Evolutionary conservation across 1,140 invertebrate species (phyloP).

Genomic region (Anagrus nilaparvatae): DNA sequence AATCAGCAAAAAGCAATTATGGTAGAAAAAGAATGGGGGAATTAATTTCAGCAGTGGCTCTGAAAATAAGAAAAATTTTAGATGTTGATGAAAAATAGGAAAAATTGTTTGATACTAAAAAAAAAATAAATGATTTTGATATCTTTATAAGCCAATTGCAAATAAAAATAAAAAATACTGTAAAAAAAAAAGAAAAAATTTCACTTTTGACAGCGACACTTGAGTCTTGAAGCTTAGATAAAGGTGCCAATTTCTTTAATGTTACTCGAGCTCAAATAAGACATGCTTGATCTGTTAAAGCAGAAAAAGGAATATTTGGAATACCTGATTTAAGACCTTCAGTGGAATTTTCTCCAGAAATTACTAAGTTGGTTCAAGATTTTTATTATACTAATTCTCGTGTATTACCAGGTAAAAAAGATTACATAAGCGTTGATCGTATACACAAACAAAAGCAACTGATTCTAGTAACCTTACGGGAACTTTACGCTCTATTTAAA

Average conservation of each 20-base stretch:
- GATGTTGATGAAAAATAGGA: background rate
- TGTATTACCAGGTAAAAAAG: background rate
- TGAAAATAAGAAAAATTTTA: background rate
- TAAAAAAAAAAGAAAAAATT: background rate
- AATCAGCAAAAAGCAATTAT: background rate
- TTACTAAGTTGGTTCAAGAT: background rate
- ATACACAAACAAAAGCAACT: background rate
- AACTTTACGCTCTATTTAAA: background rate
- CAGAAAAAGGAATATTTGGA: background rate
- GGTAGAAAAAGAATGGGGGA: no score
- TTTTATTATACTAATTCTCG: constrained; percentile 1
- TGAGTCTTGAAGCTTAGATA: background rate
- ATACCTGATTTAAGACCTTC: background rate
- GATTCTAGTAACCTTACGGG: background rate
- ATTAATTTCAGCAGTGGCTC: no score
- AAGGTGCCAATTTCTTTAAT: background rate
- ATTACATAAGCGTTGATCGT: background rate
- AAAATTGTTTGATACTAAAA: background rate
- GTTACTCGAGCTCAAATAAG: background rate
- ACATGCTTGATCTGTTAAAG: background rate
- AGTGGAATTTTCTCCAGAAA: background rate
- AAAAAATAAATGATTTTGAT: background rate
- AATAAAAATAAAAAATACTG: background rate
- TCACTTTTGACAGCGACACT: background rate
- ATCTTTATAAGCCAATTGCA: background rate